phyloP scores from a whole-genome alignment of 2,797 vertebrate species.

The Manis pentadactyla region DNA sequence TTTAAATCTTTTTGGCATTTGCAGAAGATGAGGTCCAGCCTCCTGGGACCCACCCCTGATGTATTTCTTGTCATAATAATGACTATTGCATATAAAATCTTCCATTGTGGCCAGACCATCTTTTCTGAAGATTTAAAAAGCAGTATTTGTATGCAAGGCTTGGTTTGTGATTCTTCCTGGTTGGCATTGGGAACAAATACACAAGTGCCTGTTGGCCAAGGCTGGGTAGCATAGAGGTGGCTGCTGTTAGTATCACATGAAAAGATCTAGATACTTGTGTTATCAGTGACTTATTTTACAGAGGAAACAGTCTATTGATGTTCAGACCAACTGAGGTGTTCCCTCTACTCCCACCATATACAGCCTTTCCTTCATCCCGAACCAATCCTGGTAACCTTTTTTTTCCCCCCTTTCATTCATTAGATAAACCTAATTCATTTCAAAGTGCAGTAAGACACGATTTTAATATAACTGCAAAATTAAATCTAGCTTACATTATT shows the following conservation, averaged over 20 bases:
- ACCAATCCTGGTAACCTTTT: neutral
- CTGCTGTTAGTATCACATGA: neutral
- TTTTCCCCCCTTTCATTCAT: neutral
- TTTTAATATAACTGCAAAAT: constrained; percentile 35
- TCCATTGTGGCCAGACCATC: neutral
- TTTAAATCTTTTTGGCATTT: neutral
- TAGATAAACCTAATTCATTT: constrained; percentile 45
- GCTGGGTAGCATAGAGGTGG: neutral
- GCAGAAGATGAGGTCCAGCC: neutral
- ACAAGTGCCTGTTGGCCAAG: neutral
- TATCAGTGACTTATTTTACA: neutral
- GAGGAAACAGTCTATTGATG: neutral
- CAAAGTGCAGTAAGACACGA: neutral
- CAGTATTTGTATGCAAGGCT: neutral
- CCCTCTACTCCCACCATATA: neutral
- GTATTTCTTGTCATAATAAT: neutral
- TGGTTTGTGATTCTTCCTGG: neutral
- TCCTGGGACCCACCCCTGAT: neutral
- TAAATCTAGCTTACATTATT: neutral
- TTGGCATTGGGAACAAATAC: neutral
- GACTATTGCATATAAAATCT: neutral
- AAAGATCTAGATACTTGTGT: neutral
- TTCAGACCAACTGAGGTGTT: neutral
- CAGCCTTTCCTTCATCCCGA: neutral
- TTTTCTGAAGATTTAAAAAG: neutral